A percentile compares a stretch with the other conserved stretches of the same genome.
phyloP scores from a whole-genome alignment of 2,888 invertebrate species.

The Drosophila prolongata region DNA sequence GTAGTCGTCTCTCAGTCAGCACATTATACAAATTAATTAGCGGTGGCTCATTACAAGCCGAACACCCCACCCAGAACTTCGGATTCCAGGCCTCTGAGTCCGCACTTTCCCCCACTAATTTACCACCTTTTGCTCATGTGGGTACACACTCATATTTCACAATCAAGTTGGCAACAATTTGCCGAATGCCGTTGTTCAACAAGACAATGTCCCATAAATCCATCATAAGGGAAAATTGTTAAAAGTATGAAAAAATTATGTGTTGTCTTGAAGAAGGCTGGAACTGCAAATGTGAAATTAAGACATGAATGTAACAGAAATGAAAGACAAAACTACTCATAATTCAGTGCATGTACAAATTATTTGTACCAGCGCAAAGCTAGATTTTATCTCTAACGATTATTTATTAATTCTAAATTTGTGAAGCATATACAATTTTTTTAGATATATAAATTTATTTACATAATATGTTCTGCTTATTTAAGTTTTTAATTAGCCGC shows the following conservation, averaged over 20 bases:
- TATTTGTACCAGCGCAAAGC: too few species aligned
- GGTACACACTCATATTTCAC: conserved; percentile 41
- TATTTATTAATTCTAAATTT: too few species aligned
- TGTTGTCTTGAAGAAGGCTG: not conserved
- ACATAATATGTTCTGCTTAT: too few species aligned
- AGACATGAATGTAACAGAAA: not conserved
- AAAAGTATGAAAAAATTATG: conserved; percentile 3
- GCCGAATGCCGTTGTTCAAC: conserved; percentile 45
- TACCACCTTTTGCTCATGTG: not conserved
- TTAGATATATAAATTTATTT: too few species aligned
- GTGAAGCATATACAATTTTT: too few species aligned
- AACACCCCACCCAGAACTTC: conserved; percentile 1
- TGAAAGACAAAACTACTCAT: not conserved
- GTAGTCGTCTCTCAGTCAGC: conserved; percentile 60
- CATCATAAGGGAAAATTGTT: conserved; percentile 20
- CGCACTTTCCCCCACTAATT: not conserved
- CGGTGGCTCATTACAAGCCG: conserved; percentile 44
- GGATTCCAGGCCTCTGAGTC: not conserved
- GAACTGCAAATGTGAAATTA: conserved; percentile 4
- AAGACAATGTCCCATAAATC: conserved; percentile 42
- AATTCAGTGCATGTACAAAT: not conserved
- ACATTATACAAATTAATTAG: conserved; percentile 73
- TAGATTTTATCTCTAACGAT: too few species aligned
- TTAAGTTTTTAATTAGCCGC: too few species aligned
- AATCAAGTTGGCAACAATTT: conserved; percentile 61